Conservation (phyloP, 2,888 invertebrate species). For the Aplocera efformata region DNA sequence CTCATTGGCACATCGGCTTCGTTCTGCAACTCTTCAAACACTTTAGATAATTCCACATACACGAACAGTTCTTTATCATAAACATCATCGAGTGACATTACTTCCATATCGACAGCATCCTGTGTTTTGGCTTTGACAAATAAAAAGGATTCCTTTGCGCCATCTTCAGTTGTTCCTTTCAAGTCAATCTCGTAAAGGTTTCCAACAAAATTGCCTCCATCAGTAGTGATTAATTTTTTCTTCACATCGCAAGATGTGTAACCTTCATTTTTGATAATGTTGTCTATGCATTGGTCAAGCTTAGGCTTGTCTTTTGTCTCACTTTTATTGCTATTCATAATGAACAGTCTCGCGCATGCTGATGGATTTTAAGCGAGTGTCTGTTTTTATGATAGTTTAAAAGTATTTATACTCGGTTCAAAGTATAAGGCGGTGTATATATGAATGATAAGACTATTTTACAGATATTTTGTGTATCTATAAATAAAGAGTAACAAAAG, state of each 20-base stretch:
- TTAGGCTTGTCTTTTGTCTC: slow-evolving; percentile 5
- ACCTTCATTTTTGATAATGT: slow-evolving; percentile 31
- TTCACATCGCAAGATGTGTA: slow-evolving; percentile 32
- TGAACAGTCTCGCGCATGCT: no score
- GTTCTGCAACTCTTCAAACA: slow-evolving; percentile 44
- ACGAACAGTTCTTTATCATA: slow-evolving; percentile 41
- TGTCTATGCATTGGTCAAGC: slow-evolving; percentile 27
- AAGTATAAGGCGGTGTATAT: no score
- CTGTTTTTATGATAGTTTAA: no score
- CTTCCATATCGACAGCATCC: slow-evolving; percentile 22
- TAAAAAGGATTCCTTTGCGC: slow-evolving; percentile 42
- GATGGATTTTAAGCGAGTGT: no score
- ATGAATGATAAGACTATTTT: no score
- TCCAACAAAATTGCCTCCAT: slow-evolving; percentile 50
- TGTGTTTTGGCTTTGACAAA: slow-evolving; percentile 44
- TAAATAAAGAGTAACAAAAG: no score
- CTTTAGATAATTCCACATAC: slow-evolving; percentile 43
- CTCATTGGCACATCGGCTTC: slow-evolving; percentile 38
- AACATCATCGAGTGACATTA: slow-evolving; percentile 30
- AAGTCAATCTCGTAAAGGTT: slow-evolving; percentile 42
- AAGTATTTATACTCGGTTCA: no score
- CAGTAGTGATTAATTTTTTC: slow-evolving; percentile 31
- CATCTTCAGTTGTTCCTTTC: slow-evolving; percentile 40
- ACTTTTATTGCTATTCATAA: slow-evolving; percentile 1
- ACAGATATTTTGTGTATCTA: no score